Conservation (phyloP, 2,113 vertebrate genomes). For the Morone chrysops region DNA sequence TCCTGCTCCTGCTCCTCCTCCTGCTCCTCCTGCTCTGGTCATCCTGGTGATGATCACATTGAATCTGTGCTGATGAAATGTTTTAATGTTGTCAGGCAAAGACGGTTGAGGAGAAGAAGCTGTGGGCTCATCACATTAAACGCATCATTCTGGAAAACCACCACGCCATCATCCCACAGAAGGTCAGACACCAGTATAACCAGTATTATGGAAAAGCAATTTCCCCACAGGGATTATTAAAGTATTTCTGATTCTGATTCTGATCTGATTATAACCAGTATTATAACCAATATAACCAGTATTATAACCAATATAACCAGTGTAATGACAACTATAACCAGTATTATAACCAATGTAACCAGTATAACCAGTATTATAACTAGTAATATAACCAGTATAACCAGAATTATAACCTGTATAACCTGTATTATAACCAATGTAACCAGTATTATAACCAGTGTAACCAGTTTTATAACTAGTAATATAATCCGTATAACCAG, state of each 20-base stretch:
- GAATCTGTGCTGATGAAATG: background rate
- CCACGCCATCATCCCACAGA: conserved; percentile 92
- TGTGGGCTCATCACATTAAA: conserved; percentile 96
- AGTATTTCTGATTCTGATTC: too few species aligned
- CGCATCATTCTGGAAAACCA: conserved; percentile 95
- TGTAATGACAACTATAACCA: background rate
- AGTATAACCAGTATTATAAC: background rate
- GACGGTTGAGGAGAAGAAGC: conserved; percentile 90
- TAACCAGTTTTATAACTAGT: background rate
- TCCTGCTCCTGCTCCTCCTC: too few species aligned
- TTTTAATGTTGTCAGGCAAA: conserved; percentile 83
- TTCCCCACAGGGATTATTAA: too few species aligned
- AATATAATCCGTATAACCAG: too few species aligned
- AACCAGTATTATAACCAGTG: too few species aligned
- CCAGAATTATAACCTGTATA: too few species aligned
- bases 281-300: background rate
- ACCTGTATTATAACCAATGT: too few species aligned
- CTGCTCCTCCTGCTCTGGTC: too few species aligned
- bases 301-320: background rate
- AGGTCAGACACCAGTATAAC: conserved; percentile 79
- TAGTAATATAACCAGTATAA: background rate
- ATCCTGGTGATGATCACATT: background rate
- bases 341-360: background rate
- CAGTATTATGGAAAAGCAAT: too few species aligned
- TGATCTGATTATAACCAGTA: too few species aligned